phyloP scores from a whole-genome alignment of 1,140 invertebrate genomes.

The Trichomalopsis sarcophagae region DNA sequence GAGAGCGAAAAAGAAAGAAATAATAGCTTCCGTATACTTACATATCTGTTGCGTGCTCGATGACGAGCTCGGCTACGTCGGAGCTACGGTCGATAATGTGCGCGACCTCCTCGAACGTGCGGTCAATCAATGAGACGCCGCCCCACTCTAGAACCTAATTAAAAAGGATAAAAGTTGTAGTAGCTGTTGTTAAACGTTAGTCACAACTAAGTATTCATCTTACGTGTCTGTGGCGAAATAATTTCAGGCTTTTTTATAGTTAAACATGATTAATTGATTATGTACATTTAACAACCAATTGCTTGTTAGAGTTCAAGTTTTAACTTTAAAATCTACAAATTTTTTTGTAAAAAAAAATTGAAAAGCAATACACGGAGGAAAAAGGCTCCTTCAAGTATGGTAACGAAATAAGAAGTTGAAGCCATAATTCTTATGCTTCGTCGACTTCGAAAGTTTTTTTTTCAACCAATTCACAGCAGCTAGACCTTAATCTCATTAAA shows the following conservation, averaged over 20 bases:
- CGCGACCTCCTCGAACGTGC: constrained; percentile 90
- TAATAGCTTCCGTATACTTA: constrained; percentile 64
- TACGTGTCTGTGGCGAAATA: neutral
- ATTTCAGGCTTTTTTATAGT: too few species aligned
- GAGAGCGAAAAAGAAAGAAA: constrained; percentile 3
- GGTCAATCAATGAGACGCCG: constrained; percentile 88
- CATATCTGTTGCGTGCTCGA: constrained; percentile 86
- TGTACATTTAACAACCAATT: too few species aligned
- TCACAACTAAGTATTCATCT: neutral
- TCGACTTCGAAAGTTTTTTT: neutral
- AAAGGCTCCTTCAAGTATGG: too few species aligned
- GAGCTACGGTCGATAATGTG: constrained; percentile 88
- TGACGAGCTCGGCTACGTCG: constrained; percentile 88
- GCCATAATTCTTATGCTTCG: too few species aligned
- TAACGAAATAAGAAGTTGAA: too few species aligned
- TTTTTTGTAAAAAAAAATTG: too few species aligned
- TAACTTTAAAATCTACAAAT: too few species aligned
- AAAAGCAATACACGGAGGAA: too few species aligned
- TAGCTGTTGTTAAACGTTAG: neutral
- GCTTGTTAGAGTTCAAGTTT: too few species aligned
- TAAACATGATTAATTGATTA: too few species aligned
- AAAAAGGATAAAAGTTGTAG: neutral
- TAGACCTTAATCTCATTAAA: too few species aligned
- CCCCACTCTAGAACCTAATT: constrained; percentile 86
- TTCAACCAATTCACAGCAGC: too few species aligned